Evolutionary conservation across 2,113 vertebrate genomes (phyloP).

Genomic region (Nerophis ophidion): DNA sequence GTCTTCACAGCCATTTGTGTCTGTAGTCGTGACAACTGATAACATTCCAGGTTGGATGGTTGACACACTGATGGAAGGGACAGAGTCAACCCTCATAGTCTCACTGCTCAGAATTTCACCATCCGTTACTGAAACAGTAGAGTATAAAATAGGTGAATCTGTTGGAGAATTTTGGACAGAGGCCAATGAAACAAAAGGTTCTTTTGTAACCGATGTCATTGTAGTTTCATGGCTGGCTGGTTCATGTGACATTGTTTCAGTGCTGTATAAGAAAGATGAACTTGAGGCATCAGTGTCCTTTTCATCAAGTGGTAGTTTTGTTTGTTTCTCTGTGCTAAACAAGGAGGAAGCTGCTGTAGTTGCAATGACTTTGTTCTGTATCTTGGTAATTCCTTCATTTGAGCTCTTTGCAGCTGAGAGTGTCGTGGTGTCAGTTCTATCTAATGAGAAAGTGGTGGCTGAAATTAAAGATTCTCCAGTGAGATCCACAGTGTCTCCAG

Average conservation of each 20-base stretch:
- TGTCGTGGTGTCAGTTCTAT: conserved; percentile 1
- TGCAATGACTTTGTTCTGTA: too few relatives aligned
- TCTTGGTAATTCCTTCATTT: too few relatives aligned
- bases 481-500: neutral
- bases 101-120: neutral
- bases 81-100: neutral
- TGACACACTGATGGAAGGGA: conserved; percentile 1
- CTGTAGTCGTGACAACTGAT: neutral
- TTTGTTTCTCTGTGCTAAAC: conserved; percentile 2
- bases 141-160: neutral
- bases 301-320: neutral
- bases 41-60: neutral
- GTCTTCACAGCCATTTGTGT: conserved; percentile 2
- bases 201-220: neutral
- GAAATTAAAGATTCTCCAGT: neutral
- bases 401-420: neutral
- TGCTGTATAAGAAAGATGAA: neutral
- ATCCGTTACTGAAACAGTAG: neutral
- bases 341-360: neutral
- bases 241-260: neutral
- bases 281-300: neutral
- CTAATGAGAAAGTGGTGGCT: conserved; percentile 3
- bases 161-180: too few relatives aligned
- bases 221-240: neutral
- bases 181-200: too few relatives aligned